Base-by-base conservation (phyloP, 2,888 invertebrate genomes). In the Exephanes ischioxanthus region DNA sequence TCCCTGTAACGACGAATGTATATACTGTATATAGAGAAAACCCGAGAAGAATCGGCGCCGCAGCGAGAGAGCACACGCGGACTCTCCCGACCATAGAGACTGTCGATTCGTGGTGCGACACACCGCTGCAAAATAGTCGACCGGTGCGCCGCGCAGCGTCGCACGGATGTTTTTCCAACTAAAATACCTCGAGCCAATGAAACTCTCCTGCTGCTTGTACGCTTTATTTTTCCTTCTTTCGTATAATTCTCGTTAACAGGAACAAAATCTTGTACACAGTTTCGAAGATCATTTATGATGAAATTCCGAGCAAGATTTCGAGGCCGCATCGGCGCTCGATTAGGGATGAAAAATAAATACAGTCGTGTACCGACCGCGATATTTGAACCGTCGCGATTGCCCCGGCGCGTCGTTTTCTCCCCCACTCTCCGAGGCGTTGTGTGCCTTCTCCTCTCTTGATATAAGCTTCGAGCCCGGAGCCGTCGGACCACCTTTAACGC, bases 381-480 rank as follows among this genome's bases (percentile, higher is more conserved):
- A 30, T 61, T 61, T 33, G 61, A 61, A 61, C 26, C 7, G 26
- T 16, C 33, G 33, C 30, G 16, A 30, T 63, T 63, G 73, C 72
- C 85, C 83, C 71, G 71, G 77, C 72, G 83, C 73, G 77, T 80
- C 80, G 73, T 68, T 70, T 73, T 19, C 72, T 72, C 67, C 76
- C 11, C 26, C 79, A 22, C 16, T 22, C 80, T 67, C 30, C 61
- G 67, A 58, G 55, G 75, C 83, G 72, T 26, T 51, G 61, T 6
- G 33, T n/a, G 53, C 66, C 11, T 45, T 71, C 75, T 19, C 55
- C 61, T 53, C 73, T 22, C 76, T 73, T 73, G 83, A 83, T 86
- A 86, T 86, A 86, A 86, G 86, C 83, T 80, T 80, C 33, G 75
- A 51, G 67, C 68, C 37, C 73, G 83, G 77, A 73, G 83, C 48